These are phyloP conservation scores for Coilia nasus DNA, from an alignment of 2,797 vertebrate genomes.

Conservation along the genomic window DNA sequence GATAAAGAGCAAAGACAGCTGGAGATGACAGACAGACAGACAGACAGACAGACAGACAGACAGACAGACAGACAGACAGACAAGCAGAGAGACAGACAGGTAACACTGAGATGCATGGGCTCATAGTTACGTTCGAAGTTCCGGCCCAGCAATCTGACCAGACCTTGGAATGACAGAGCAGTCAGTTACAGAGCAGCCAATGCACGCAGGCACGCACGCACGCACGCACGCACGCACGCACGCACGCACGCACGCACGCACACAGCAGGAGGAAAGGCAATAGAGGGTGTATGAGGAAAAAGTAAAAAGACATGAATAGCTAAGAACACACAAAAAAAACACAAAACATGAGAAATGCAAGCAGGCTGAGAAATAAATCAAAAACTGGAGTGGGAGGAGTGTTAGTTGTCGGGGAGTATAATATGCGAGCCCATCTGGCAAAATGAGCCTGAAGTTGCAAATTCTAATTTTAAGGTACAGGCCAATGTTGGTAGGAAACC, in stretches of 20 bases:
- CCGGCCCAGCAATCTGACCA: slow-evolving; percentile 77
- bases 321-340: no score
- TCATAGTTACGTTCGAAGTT: slow-evolving; percentile 80
- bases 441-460: no score
- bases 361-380: no score
- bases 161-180: slow-evolving; percentile 80
- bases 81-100: slow-evolving; percentile 17
- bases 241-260: slow-evolving; percentile 18
- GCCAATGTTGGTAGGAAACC: no score
- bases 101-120: slow-evolving; percentile 76
- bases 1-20: slow-evolving; percentile 50
- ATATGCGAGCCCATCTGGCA: no score
- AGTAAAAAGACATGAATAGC: not conserved
- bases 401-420: no score
- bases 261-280: slow-evolving; percentile 36
- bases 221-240: not conserved
- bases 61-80: no score
- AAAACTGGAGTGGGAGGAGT: no score
- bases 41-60: slow-evolving; percentile 35
- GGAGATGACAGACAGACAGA: slow-evolving; percentile 33
- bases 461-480: no score
- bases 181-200: slow-evolving; percentile 65
- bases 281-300: not conserved
- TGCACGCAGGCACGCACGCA: slow-evolving; percentile 40
- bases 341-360: not conserved